Conservation (phyloP, 2,888 invertebrate genomes). For the Drosophila diplacantha region DNA sequence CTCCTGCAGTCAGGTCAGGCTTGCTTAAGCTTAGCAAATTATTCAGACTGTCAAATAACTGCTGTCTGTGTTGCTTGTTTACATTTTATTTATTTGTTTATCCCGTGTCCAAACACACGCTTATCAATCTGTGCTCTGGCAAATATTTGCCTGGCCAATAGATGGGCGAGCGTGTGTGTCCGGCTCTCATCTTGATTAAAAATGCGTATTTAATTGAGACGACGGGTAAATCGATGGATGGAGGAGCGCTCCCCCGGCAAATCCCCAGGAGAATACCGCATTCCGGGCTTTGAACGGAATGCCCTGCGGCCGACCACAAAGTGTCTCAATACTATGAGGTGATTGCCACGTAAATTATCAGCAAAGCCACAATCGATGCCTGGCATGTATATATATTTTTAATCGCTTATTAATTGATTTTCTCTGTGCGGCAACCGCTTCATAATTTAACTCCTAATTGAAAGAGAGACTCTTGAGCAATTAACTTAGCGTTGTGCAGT, state of each 20-base stretch:
- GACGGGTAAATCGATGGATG: background rate
- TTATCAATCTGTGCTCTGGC: conserved; percentile 11
- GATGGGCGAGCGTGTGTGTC: background rate
- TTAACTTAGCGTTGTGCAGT: background rate
- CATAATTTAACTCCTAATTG: conserved; percentile 14
- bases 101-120: conserved; percentile 4
- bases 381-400: conserved; percentile 8
- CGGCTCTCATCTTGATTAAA: conserved; percentile 25
- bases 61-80: conserved; percentile 2
- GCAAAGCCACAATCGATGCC: conserved; percentile 12
- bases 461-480: background rate
- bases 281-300: background rate
- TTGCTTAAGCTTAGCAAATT: conserved; percentile 10
- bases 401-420: conserved; percentile 31
- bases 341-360: conserved; percentile 17
- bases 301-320: conserved; percentile 23
- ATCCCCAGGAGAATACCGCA: background rate
- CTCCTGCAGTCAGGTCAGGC: background rate
- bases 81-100: conserved; percentile 25
- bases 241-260: background rate
- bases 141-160: conserved; percentile 24
- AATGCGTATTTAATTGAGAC: conserved; percentile 33
- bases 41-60: conserved; percentile 20
- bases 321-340: conserved; percentile 19
- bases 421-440: background rate